A percentile compares a stretch with the other conserved stretches of the same genome.
Evolutionary conservation across 2,888 invertebrate genomes (phyloP).

Genomic region (Agrotis segetum): DNA sequence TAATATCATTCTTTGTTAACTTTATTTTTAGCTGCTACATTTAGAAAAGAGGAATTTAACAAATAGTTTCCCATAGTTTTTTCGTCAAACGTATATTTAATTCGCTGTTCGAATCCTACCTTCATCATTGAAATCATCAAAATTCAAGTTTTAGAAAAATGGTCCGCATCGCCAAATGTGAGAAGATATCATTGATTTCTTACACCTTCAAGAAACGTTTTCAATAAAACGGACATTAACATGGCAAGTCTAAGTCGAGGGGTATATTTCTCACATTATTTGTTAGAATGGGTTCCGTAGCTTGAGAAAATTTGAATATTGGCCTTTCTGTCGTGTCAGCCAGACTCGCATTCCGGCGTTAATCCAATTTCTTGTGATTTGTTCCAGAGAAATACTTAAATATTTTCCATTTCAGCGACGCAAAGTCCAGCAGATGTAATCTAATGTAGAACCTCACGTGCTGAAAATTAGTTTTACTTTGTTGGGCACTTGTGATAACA

Average conservation of each 20-base stretch:
- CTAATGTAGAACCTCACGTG: constrained; percentile 56
- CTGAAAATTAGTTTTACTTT: constrained; percentile 59
- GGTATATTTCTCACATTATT: constrained; percentile 43
- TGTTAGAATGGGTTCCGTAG: constrained; percentile 40
- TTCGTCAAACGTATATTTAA: constrained; percentile 1
- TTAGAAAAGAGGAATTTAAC: background rate
- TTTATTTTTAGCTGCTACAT: background rate
- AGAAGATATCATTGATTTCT: constrained; percentile 8
- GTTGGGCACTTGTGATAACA: constrained; percentile 52
- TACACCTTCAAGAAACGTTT: constrained; percentile 6
- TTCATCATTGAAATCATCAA: background rate
- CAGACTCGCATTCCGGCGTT: constrained; percentile 33
- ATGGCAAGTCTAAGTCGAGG: constrained; percentile 13
- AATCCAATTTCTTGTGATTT: constrained; percentile 57
- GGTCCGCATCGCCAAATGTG: background rate
- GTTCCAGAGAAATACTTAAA: constrained; percentile 42
- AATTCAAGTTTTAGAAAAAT: background rate
- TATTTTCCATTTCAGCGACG: constrained; percentile 41
- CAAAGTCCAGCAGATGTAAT: constrained; percentile 44
- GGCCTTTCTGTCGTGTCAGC: constrained; percentile 41
- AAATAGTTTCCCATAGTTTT: background rate
- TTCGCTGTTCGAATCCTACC: background rate
- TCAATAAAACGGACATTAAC: constrained; percentile 10
- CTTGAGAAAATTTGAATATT: constrained; percentile 57
- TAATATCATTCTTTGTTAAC: background rate